phyloP scores from a whole-genome alignment of 2,797 vertebrate species.

The Enteromius unitaeniatus region DNA sequence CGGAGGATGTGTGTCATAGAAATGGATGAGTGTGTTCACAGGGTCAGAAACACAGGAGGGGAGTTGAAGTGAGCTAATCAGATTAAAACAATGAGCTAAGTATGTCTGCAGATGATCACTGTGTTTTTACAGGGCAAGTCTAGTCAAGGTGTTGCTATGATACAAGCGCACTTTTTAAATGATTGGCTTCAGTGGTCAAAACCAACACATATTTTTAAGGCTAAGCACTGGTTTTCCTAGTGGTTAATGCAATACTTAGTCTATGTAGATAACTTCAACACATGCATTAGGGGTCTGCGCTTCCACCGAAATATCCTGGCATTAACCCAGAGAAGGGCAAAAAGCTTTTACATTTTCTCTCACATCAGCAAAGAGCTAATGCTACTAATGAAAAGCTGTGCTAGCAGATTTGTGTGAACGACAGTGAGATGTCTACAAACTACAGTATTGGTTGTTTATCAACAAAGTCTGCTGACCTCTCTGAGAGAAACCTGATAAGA shows the following conservation, averaged over 20 bases:
- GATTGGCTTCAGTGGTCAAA: slow-evolving; percentile 1
- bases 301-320: not conserved
- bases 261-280: slow-evolving; percentile 6
- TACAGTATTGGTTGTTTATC: slow-evolving; percentile 9
- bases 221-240: slow-evolving; percentile 1
- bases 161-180: slow-evolving; percentile 37
- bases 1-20: slow-evolving; percentile 25
- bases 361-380: slow-evolving; percentile 2
- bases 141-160: slow-evolving; percentile 1
- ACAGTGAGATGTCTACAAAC: slow-evolving; percentile 6
- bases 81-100: slow-evolving; percentile 34
- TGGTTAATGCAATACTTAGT: not conserved
- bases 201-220: slow-evolving; percentile 18
- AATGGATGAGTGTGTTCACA: slow-evolving; percentile 39
- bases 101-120: slow-evolving; percentile 36
- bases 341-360: not conserved
- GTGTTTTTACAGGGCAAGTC: slow-evolving; percentile 7
- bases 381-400: not conserved
- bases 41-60: slow-evolving; percentile 30
- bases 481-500: slow-evolving; percentile 3
- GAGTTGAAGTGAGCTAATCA: slow-evolving; percentile 44
- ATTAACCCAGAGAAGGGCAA: not conserved
- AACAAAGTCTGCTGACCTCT: not conserved
- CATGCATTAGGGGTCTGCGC: not conserved
- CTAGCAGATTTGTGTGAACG: slow-evolving; percentile 2